Conservation (phyloP, 1,140 invertebrate genomes). For the Stegodyphus dumicola region DNA sequence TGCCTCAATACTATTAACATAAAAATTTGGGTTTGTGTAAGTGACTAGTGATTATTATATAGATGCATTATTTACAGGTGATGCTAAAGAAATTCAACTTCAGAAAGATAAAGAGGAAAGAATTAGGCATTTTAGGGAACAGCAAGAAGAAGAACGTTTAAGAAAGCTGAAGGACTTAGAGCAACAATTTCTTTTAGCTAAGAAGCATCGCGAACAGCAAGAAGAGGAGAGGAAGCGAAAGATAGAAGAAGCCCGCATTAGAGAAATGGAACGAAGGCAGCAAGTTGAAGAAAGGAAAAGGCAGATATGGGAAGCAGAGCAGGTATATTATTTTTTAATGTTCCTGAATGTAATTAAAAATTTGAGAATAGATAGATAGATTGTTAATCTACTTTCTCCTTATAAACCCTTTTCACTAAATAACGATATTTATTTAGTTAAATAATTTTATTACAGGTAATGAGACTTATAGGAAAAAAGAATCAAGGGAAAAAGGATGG, state of each 20-base stretch:
- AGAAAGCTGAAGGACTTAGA: constrained; percentile 86
- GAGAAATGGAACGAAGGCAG: constrained; percentile 80
- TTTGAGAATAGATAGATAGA: too few relatives aligned
- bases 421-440: too few relatives aligned
- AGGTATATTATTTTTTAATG: constrained; percentile 41
- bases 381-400: too few relatives aligned
- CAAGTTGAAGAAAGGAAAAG: constrained; percentile 89
- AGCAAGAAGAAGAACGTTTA: constrained; percentile 86
- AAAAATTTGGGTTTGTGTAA: neutral
- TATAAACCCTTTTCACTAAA: too few relatives aligned
- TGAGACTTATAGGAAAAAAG: too few relatives aligned
- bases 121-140: constrained; percentile 73
- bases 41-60: neutral
- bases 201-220: constrained; percentile 87
- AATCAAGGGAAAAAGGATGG: too few relatives aligned
- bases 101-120: constrained; percentile 69
- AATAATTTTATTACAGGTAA: too few relatives aligned
- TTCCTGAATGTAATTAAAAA: too few relatives aligned
- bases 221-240: constrained; percentile 83
- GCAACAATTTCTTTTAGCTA: constrained; percentile 84
- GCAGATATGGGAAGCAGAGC: constrained; percentile 85
- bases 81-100: constrained; percentile 9
- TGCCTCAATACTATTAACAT: too few relatives aligned
- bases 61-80: neutral
- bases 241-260: constrained; percentile 81